Base-by-base conservation (phyloP, 1,140 invertebrate genomes). In the Glossosoma conforme region DNA sequence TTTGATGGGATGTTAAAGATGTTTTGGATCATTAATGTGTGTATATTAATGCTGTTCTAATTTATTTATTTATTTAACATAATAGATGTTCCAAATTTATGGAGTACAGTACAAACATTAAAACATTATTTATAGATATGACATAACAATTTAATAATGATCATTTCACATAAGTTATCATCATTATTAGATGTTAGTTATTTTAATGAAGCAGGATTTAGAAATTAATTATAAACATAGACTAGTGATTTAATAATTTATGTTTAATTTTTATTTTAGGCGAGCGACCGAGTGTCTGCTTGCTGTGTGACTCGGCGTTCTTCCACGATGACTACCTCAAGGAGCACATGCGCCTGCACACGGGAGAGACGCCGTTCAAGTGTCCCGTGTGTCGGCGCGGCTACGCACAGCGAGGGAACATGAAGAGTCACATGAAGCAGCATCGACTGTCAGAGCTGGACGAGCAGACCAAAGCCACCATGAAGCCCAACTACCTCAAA, bases 311-410 rank as follows among this genome's bases (percentile, higher is more conserved):
- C 2, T 61, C 64, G 1, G 64, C 65, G 30, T 74, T 74, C 58
- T 72, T 61, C 52, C 72, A 74, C 42, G 62, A 64, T 33, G 69
- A 72, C 36, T 74, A 74, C 52, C 55, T 84, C 6, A 80, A 77
- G 38, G 78, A 82, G 58, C 85, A 87, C 58, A 81, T 83, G 72
- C 64, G 83, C 13, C 79, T 83, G 8, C 84, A 87, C 56, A 86
- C 84, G 0, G 81, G 88, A 1, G 87, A 89, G 58, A 81, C 81
- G 25, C 86, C 86, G 4, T 87, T 83, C 68, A 75, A 79, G 58
- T 89, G 87, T 62, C 77, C 77, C 5, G 69, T 84, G 5, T 89
- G 86, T 62, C 74, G 75, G 6, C 75, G 85, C 36, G 74, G 79
- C 0, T 89, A 88, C 60, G 76, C 83, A 14, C 73, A 75, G 58